Conservation (phyloP, 1,140 invertebrate genomes). For the Lucilia sericata region DNA sequence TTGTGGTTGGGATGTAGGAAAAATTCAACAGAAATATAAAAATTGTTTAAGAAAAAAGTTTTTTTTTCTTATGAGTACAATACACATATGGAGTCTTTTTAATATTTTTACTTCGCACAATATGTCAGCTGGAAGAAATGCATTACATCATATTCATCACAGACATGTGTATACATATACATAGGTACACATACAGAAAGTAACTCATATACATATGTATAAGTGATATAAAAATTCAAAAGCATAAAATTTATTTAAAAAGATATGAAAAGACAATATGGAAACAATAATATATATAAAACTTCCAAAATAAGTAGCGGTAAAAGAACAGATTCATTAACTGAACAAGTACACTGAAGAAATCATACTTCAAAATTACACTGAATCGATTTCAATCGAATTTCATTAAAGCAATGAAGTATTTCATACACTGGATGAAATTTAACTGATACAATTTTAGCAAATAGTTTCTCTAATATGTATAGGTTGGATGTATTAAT, state of each 20-base stretch:
- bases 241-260: neutral
- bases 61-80: neutral
- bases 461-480: no score
- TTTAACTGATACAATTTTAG: no score
- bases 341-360: no score
- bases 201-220: neutral
- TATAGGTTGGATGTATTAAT: no score
- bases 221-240: neutral
- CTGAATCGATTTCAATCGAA: no score
- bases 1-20: neutral
- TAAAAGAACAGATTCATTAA: neutral
- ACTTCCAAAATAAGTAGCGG: neutral
- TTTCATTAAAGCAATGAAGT: no score
- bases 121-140: neutral
- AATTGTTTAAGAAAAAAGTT: constrained; percentile 4
- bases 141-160: constrained; percentile 26
- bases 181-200: neutral
- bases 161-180: neutral
- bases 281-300: neutral
- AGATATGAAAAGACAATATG: neutral
- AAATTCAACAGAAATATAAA: neutral
- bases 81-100: neutral
- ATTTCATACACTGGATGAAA: no score
- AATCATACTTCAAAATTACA: no score
- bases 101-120: neutral